These are phyloP conservation scores for Urophycis tenuis DNA, from an alignment of 2,797 vertebrate genomes.

Conservation along the genomic window DNA sequence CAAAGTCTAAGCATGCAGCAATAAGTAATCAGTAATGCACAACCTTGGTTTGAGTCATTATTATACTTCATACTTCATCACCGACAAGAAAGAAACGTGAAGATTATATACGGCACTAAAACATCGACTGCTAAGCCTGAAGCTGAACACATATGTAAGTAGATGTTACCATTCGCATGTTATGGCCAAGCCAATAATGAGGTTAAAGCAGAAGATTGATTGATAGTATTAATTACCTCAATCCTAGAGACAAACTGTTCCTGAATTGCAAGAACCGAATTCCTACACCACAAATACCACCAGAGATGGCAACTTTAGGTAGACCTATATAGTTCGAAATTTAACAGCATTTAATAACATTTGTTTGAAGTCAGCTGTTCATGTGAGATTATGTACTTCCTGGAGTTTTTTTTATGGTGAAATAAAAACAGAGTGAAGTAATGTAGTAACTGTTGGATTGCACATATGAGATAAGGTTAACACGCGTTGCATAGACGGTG, in stretches of 20 bases:
- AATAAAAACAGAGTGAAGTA: neutral
- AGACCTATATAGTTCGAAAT: too few species aligned
- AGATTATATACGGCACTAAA: neutral
- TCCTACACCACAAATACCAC: too few species aligned
- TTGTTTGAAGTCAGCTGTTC: neutral
- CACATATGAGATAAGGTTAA: neutral
- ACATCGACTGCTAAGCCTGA: neutral
- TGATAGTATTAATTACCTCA: neutral
- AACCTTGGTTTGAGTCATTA: neutral
- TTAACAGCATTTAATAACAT: neutral
- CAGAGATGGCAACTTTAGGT: too few species aligned
- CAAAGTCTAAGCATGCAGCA: neutral
- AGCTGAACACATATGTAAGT: neutral
- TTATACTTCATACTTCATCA: neutral
- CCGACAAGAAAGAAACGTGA: neutral
- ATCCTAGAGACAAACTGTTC: neutral
- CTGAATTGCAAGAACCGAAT: too few species aligned
- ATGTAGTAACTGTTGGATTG: neutral
- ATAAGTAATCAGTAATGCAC: neutral
- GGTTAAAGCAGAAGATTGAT: neutral
- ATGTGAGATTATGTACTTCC: neutral
- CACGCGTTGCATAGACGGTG: neutral
- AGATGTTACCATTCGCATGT: neutral
- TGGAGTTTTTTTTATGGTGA: neutral
- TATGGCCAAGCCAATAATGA: neutral